These are phyloP conservation scores for Neomonachus schauinslandi DNA, from an alignment of 2,113 vertebrate genomes.

Conservation along the genomic window DNA sequence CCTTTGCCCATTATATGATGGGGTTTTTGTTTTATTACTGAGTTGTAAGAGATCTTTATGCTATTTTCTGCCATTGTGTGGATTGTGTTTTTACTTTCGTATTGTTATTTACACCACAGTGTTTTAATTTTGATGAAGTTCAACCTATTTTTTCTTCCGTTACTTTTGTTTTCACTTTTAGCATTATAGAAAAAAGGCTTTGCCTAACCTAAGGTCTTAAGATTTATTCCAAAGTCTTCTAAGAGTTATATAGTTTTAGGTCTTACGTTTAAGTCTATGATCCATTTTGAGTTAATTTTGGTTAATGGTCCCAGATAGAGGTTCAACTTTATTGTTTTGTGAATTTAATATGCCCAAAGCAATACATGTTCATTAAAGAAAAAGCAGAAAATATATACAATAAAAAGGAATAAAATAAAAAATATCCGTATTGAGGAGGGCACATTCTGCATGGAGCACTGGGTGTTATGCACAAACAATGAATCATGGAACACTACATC, in stretches of 20 bases:
- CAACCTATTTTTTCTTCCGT: neutral
- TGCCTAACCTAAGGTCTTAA: neutral
- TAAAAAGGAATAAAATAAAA: neutral
- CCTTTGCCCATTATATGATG: neutral
- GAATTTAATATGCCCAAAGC: neutral
- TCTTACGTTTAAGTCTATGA: neutral
- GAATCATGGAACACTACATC: no score
- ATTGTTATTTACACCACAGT: neutral
- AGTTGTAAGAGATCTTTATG: neutral
- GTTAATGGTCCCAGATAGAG: neutral
- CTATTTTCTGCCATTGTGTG: neutral
- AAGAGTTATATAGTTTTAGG: neutral
- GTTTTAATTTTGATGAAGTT: slow-evolving; percentile 24
- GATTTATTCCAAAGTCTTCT: neutral
- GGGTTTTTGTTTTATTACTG: neutral
- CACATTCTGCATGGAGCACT: no score
- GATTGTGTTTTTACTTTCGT: neutral
- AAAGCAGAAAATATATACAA: neutral
- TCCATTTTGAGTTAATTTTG: neutral
- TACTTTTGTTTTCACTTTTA: neutral
- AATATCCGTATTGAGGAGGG: no score
- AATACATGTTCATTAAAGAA: neutral
- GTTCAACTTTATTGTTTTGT: neutral
- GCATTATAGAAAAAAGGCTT: neutral
- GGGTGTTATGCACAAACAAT: no score